Evolutionary conservation across 2,797 vertebrate species (phyloP).

Genomic region (Tokudaia muenninki): DNA sequence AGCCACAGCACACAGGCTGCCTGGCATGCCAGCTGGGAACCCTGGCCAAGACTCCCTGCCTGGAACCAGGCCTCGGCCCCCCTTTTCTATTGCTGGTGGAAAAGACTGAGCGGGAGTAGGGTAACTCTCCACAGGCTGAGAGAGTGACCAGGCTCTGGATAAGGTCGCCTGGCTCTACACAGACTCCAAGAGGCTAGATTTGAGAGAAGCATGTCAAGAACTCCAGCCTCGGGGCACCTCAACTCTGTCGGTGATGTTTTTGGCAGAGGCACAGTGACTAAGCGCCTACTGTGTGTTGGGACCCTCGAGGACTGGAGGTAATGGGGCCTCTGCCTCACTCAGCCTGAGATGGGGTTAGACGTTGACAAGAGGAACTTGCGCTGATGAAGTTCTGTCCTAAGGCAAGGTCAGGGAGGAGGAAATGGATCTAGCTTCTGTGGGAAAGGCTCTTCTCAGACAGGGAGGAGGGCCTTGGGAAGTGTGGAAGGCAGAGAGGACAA

Average conservation of each 20-base stretch:
- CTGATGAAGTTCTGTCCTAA: background rate
- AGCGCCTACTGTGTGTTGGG: background rate
- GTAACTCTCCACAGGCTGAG: background rate
- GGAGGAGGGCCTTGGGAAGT: background rate
- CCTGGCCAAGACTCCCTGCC: conserved; percentile 50
- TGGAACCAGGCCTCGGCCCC: background rate
- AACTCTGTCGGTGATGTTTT: background rate
- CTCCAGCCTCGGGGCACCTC: background rate
- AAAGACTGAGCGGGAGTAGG: background rate
- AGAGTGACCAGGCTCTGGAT: background rate
- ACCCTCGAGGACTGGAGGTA: background rate
- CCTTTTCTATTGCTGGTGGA: background rate
- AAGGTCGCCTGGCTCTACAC: background rate
- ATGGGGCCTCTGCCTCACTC: background rate
- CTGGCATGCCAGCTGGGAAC: background rate
- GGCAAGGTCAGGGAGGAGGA: background rate
- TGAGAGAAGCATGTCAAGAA: background rate
- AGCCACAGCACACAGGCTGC: conserved; percentile 8
- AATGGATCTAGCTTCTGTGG: background rate
- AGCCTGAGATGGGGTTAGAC: background rate
- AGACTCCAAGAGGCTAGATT: background rate
- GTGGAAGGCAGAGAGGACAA: background rate
- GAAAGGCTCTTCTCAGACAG: background rate
- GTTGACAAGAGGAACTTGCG: background rate
- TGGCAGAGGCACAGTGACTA: background rate